Evolutionary conservation across 2,888 invertebrate genomes (phyloP), one percentile per base, ranked within the genome.

Genomic region (Epicampocera succincta): DNA sequence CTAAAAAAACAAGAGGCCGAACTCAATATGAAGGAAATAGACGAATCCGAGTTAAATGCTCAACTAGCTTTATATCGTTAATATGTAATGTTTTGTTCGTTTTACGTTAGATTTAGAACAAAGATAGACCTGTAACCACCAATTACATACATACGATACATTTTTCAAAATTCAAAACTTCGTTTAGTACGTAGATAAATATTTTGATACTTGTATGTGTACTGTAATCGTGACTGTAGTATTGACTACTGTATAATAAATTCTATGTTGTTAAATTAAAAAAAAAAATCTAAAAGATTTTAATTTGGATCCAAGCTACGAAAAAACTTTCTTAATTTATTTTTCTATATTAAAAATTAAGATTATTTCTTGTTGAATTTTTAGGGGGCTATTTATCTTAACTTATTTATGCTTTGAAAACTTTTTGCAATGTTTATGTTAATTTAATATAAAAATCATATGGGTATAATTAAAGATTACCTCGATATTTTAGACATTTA

Each of bases 1-100:
- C 84, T 92, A 9, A 90, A 91, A 68, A 89, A 90, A 63, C 92
- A 92, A 79, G 91, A 92, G 79, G 88, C 91, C 12, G 91, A 91
- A 80, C 86, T 91, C 15, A 90, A 92, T 80, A 90, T 91, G 81
- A 81, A 84, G 29, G 84, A 85, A 71, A 84, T 85, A 11, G 83
- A 85, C 60, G 84, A 84, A 54, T 54, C 61, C 4, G 85, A 85
- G 56, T 75, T 85, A 46, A 77, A 79, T 13, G 85, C 83, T 56
- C 85, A 85, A 79, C 54, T 85, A 46, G 56, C 79, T 61, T 72
- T 85, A 65, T 85, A 85, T 79, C 85, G 85, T 58, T 85, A 73
- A 84, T 11, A n/a, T 50, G 19, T 58, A 40, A 71, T 11, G n/a
- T 60, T 0, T 40, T 15, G 19, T 19, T 54, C 15, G 40, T 46